Base-by-base conservation (phyloP, 2,888 invertebrate genomes). In the Lasioglossum figueresi region DNA sequence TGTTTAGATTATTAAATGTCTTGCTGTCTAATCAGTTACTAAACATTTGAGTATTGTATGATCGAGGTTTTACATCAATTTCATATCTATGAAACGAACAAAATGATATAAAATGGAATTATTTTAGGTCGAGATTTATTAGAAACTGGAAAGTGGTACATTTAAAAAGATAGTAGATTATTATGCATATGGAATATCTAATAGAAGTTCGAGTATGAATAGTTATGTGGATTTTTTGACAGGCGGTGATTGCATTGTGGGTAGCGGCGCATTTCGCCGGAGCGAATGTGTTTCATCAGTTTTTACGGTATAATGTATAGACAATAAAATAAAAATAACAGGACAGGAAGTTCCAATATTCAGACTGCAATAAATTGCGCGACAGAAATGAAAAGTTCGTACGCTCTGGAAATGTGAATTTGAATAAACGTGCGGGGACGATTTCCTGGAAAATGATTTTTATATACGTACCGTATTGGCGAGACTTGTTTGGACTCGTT, bases 301-400 rank as follows among this genome's bases (percentile, higher is more conserved):
- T 68, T 68, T 23, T 16, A 68, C 12, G 34, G 23, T 37, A 23
- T 34, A 37, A 68, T 68, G 10, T 34, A 68, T 37, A 37, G 37
- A 23, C 34, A 68, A 68, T 37, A 68, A 68, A 37, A 68, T 34
- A 68, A 68, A 68, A 68, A 37, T 68, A 34, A 19, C 31, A 16
- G 37, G 34, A 37, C 68, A 37, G 68, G 1, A 37, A 68, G 23
- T 68, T 68, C 23, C 68, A 68, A 68, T 68, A 68, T 68, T 68
- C 68, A 23, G 37, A 23, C 34, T 68, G 34, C 31, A 63, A 63
- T 31, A 37, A 68, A 68, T 34, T 23, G 68, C 37, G 10, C 37
- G 68, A 37, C 68, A 68, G 63, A 37, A 23, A 68, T 37, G 37
- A 68, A 37, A 68, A 37, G 68, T 37, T 23, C 34, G 37, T 68